Evolutionary conservation across 2,888 invertebrate species (phyloP).

Genomic region (Apotomis turbidana): DNA sequence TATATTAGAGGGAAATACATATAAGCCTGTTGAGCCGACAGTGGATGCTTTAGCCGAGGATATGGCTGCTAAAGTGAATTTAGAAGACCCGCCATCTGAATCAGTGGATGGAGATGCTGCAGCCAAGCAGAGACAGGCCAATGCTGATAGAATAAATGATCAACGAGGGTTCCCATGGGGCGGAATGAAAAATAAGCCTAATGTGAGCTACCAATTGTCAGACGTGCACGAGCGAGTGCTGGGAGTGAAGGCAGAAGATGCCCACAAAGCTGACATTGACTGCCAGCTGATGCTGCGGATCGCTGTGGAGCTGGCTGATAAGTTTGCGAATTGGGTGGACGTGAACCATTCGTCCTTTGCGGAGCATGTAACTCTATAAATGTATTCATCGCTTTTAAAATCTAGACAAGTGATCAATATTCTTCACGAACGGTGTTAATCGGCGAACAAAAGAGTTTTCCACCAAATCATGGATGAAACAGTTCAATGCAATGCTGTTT

Average conservation of each 20-base stretch:
- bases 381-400: too few relatives aligned
- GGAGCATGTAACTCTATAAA: background rate
- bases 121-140: background rate
- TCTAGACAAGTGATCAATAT: too few relatives aligned
- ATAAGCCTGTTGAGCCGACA: background rate
- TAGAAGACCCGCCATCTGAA: background rate
- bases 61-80: background rate
- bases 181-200: background rate
- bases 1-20: constrained; percentile 1
- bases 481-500: too few relatives aligned
- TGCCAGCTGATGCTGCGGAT: constrained; percentile 19
- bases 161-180: constrained; percentile 12
- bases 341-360: constrained; percentile 12
- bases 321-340: constrained; percentile 7
- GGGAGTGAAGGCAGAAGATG: constrained; percentile 2
- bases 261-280: constrained; percentile 9
- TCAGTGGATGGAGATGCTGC: background rate
- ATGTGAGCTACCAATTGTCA: background rate
- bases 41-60: background rate
- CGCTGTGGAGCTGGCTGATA: constrained; percentile 7
- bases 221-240: background rate
- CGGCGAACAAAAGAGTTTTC: too few relatives aligned
- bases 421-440: too few relatives aligned
- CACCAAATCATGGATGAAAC: too few relatives aligned
- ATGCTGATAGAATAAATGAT: constrained; percentile 7